Evolutionary conservation across 2,888 invertebrate genomes (phyloP), one percentile per base, ranked within the genome.

Genomic region (Ethmia dodecea): DNA sequence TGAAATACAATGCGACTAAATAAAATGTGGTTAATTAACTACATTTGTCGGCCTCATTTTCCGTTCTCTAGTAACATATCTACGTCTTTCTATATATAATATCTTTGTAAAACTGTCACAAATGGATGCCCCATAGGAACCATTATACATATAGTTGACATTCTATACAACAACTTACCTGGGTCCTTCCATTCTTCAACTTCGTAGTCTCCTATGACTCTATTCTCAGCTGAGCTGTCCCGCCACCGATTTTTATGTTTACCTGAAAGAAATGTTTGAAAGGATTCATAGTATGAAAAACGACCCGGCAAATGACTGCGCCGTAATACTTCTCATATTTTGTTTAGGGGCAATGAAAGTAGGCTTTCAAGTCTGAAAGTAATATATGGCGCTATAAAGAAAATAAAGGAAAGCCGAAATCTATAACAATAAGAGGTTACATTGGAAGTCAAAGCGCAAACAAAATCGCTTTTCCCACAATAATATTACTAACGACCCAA

Each of bases 101-200:
- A n/a, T n/a, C n/a, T n/a, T n/a, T n/a, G n/a, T n/a, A n/a, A n/a
- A n/a, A n/a, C n/a, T n/a, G n/a, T n/a, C n/a, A n/a, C n/a, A n/a
- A n/a, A n/a, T n/a, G n/a, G n/a, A n/a, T n/a, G n/a, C n/a, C n/a
- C n/a, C n/a, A n/a, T n/a, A n/a, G n/a, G n/a, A n/a, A n/a, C n/a
- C n/a, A n/a, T n/a, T n/a, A n/a, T n/a, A n/a, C n/a, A n/a, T n/a
- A n/a, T n/a, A n/a, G n/a, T n/a, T n/a, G n/a, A n/a, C n/a, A n/a
- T n/a, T n/a, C n/a, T n/a, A n/a, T n/a, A n/a, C n/a, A n/a, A 31
- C 13, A 3, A 63, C 88, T 87, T 65, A 90, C 90, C 90, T 73
- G 89, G 86, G 73, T 91, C 90, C 73, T 91, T 90, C 91, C 91
- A 91, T 76, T 92, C 92, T 77, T 92, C 92, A 52, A 91, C 88